A percentile compares a stretch with the other conserved stretches of the same genome.
Evolutionary conservation across 1,140 invertebrate genomes (phyloP).

Genomic region (Lepidurus couesii): DNA sequence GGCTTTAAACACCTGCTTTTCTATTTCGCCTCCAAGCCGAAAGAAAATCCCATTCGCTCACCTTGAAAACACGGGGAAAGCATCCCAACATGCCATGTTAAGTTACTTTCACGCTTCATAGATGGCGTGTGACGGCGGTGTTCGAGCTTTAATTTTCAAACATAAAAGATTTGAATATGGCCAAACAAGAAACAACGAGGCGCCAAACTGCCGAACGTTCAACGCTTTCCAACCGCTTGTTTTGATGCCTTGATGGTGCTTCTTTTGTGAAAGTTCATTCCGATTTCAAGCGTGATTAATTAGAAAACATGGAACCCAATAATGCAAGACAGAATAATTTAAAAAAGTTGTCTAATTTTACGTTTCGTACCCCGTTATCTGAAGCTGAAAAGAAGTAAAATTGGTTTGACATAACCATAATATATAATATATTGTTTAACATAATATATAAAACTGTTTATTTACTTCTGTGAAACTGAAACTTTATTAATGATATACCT

Average conservation of each 20-base stretch:
- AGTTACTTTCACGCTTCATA: not conserved
- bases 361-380: not conserved
- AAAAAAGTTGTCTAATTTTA: not conserved
- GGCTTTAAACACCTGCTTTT: not conserved
- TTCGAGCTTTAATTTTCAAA: not conserved
- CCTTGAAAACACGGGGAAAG: constrained; percentile 15
- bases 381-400: constrained; percentile 12
- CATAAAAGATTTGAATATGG: not conserved
- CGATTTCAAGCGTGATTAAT: not conserved
- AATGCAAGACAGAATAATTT: no score
- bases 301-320: not conserved
- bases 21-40: not conserved
- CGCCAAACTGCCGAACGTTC: not conserved
- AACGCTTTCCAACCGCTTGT: not conserved
- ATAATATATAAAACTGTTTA: not conserved
- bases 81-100: no score
- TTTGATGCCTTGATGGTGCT: not conserved
- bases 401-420: no score
- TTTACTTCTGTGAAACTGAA: not conserved
- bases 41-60: not conserved
- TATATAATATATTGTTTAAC: no score
- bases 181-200: not conserved
- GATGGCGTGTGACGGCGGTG: not conserved
- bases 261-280: not conserved
- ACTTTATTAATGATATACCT: not conserved